Percentiles rank a stretch among this genome's conserved stretches.
These are phyloP conservation scores for Archaeoteleia sp. DNA, from an alignment of 2,888 invertebrate genomes.

Conservation along the genomic window DNA sequence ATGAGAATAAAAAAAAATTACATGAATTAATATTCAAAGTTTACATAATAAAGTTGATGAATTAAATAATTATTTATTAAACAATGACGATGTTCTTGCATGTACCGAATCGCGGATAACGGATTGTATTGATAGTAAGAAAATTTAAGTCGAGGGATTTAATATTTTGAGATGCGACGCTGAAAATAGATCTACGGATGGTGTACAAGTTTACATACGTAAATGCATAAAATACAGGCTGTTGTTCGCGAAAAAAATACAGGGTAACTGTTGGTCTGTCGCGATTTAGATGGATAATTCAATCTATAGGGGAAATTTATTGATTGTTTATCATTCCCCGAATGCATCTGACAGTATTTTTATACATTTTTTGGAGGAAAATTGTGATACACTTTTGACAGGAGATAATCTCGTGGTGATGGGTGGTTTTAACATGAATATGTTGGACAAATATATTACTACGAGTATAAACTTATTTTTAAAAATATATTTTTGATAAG, in stretches of 20 bases:
- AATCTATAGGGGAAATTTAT: not conserved
- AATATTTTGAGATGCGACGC: not conserved
- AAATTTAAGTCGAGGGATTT: not conserved
- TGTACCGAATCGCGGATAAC: too few relatives aligned
- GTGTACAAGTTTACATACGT: not conserved
- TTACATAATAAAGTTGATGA: not conserved
- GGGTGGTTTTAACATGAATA: too few relatives aligned
- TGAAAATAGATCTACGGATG: not conserved
- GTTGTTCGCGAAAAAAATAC: not conserved
- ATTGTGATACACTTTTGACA: not conserved
- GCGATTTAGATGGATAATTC: constrained; percentile 1
- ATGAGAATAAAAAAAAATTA: too few relatives aligned
- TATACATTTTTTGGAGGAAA: not conserved
- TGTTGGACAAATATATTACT: too few relatives aligned
- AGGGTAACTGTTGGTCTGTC: not conserved
- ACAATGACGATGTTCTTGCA: not conserved
- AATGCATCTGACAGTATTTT: not conserved
- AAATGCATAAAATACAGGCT: not conserved
- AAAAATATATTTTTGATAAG: too few relatives aligned
- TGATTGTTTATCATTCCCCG: too few relatives aligned
- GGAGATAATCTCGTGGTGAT: constrained; percentile 4
- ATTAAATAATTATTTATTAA: constrained; percentile 1
- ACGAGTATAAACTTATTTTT: too few relatives aligned
- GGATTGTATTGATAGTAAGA: not conserved
- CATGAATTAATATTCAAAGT: not conserved